Conservation (phyloP, 2,797 vertebrate genomes). For the Lacerta agilis region DNA sequence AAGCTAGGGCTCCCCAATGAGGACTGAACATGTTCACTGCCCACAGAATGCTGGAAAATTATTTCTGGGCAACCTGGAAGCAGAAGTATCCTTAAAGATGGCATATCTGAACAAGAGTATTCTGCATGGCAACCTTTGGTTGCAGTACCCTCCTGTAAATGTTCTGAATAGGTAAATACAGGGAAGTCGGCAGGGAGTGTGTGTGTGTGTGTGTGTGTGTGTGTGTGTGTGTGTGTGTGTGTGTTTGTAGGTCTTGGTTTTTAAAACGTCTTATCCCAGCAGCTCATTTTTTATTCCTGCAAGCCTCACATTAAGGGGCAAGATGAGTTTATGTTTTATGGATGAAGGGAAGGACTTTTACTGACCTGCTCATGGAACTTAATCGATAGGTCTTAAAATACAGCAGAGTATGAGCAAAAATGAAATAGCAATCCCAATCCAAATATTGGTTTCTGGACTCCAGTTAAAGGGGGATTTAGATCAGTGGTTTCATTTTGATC, state of each 20-base stretch:
- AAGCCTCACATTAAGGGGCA: slow-evolving; percentile 40
- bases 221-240: not conserved
- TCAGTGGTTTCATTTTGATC: slow-evolving; percentile 83
- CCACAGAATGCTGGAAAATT: not conserved
- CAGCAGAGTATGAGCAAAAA: slow-evolving; percentile 36
- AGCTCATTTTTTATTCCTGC: slow-evolving; percentile 14
- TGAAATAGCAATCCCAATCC: slow-evolving; percentile 52
- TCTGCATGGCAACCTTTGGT: not conserved
- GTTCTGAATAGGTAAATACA: slow-evolving; percentile 6
- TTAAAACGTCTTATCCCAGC: not conserved
- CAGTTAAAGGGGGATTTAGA: slow-evolving; percentile 82
- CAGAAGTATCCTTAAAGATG: too few relatives aligned
- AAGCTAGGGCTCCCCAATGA: not conserved
- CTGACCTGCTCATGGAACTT: slow-evolving; percentile 18
- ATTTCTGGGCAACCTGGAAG: not conserved
- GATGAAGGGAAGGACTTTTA: slow-evolving; percentile 24
- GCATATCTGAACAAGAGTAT: not conserved
- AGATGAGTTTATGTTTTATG: slow-evolving; percentile 20
- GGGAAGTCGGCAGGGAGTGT: not conserved
- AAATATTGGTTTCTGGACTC: slow-evolving; percentile 71
- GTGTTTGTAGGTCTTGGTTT: not conserved
- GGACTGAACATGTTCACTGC: not conserved
- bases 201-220: not conserved
- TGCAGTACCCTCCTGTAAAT: not conserved
- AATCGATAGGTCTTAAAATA: slow-evolving; percentile 37